Conservation (phyloP, 2,888 invertebrate species). For the Seira musarum region DNA sequence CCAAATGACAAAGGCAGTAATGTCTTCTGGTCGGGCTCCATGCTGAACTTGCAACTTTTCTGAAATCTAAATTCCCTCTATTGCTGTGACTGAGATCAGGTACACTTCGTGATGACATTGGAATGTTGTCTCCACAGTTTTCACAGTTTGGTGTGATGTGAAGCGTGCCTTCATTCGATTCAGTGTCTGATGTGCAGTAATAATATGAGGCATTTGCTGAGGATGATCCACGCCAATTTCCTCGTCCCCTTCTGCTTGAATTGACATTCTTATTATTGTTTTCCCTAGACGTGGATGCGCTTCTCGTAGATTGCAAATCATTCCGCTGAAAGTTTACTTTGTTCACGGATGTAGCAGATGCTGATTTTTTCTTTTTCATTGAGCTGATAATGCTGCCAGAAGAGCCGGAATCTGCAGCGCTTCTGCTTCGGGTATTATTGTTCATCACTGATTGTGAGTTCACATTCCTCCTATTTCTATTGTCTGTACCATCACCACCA, state of each 20-base stretch:
- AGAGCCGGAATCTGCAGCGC: constrained; percentile 25
- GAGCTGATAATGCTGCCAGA: constrained; percentile 10
- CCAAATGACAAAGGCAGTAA: constrained; percentile 65
- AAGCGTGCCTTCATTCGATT: constrained; percentile 60
- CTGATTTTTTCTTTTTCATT: constrained; percentile 46
- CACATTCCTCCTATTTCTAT: not conserved
- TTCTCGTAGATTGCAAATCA: constrained; percentile 47
- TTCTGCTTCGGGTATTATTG: not conserved
- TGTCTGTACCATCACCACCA: not conserved
- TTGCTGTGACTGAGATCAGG: constrained; percentile 52
- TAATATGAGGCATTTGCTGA: not conserved
- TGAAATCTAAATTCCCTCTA: constrained; percentile 65
- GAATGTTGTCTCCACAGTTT: constrained; percentile 31
- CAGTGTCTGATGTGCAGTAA: constrained; percentile 61
- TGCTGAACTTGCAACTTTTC: constrained; percentile 58
- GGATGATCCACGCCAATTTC: constrained; percentile 2
- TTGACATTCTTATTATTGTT: constrained; percentile 25
- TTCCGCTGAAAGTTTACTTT: constrained; percentile 55
- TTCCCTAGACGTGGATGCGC: constrained; percentile 41
- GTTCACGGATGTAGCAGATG: constrained; percentile 48
- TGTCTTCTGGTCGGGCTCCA: constrained; percentile 61
- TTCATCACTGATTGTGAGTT: not conserved
- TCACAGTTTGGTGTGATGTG: constrained; percentile 34
- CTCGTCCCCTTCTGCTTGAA: not conserved
- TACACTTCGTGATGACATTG: constrained; percentile 61